A percentile compares a stretch with the other conserved stretches of the same genome.
Conservation (phyloP, 2,113 vertebrate genomes). For the Sclerurus mexicanus region DNA sequence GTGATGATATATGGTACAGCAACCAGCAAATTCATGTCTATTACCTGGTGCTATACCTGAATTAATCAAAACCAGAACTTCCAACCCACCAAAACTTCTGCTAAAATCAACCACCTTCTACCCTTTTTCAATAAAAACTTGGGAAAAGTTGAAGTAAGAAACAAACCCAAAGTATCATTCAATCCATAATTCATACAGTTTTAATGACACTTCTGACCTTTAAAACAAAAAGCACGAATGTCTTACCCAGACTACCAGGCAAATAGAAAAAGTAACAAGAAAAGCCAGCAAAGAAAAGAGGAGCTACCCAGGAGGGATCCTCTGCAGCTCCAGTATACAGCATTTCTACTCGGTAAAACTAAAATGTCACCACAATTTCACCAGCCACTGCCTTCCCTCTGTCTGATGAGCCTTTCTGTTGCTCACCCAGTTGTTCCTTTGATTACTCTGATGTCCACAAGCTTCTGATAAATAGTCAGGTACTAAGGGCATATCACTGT, state of each 20-base stretch:
- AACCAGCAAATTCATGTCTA: background rate
- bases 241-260: background rate
- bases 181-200: constrained; percentile 11
- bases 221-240: constrained; percentile 50
- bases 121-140: background rate
- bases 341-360: background rate
- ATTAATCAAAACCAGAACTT: background rate
- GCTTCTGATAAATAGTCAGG: background rate
- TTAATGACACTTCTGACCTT: constrained; percentile 51
- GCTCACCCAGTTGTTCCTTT: background rate
- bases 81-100: background rate
- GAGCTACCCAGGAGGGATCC: background rate
- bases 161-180: background rate
- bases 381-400: background rate
- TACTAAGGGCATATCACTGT: background rate
- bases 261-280: background rate
- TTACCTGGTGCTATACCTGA: background rate
- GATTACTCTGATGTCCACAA: background rate
- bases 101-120: background rate
- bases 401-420: background rate
- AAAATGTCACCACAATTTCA: background rate
- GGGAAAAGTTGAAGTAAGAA: background rate
- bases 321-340: background rate
- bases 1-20: background rate
- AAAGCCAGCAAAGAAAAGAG: background rate